A percentile compares a stretch with the other conserved stretches of the same genome.
These are phyloP conservation scores for Rapana venosa DNA, from an alignment of 2,888 invertebrate species.

Conservation along the genomic window DNA sequence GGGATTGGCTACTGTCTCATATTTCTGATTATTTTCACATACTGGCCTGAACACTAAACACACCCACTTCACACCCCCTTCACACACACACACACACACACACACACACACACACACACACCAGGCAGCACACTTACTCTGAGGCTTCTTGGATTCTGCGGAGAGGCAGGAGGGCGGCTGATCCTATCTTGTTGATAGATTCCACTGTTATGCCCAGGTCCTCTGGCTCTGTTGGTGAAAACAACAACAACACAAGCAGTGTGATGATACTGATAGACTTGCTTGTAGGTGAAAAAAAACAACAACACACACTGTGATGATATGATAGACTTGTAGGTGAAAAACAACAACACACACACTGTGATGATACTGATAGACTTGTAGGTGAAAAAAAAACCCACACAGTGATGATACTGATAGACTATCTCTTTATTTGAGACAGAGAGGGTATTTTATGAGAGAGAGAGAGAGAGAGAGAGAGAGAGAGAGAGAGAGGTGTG, in stretches of 20 bases:
- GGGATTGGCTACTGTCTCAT: too few species aligned
- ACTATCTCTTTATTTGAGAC: background rate
- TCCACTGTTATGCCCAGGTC: constrained; percentile 67
- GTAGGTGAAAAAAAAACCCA: background rate
- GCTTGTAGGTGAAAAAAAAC: background rate
- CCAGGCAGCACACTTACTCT: constrained; percentile 59
- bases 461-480: background rate
- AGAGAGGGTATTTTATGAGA: background rate
- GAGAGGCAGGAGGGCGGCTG: constrained; percentile 68
- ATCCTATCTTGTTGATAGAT: constrained; percentile 70
- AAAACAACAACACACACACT: background rate
- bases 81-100: background rate
- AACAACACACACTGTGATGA: background rate
- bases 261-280: background rate
- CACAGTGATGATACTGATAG: too few species aligned
- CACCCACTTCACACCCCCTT: too few species aligned
- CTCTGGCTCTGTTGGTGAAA: constrained; percentile 50
- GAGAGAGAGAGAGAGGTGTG: background rate
- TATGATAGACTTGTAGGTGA: background rate
- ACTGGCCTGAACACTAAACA: too few species aligned
- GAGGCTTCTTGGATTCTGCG: constrained; percentile 72
- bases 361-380: background rate
- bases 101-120: background rate
- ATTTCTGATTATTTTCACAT: too few species aligned
- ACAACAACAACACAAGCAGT: background rate